These are phyloP conservation scores for Lipotes vexillifer DNA, from an alignment of 2,113 vertebrate genomes.

Conservation along the genomic window DNA sequence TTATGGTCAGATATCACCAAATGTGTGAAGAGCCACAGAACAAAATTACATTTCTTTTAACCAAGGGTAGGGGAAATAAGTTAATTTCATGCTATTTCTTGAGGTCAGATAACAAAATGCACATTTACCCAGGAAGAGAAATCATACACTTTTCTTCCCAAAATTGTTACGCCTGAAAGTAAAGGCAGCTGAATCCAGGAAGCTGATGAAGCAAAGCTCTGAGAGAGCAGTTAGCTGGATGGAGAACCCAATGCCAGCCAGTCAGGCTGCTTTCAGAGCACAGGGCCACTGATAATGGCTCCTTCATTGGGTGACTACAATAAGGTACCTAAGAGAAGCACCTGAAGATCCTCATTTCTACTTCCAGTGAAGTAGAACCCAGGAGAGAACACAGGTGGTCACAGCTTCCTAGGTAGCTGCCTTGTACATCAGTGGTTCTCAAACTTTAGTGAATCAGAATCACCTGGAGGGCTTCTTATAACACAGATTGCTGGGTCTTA, in stretches of 20 bases:
- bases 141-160: slow-evolving; percentile 41
- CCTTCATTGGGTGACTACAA: neutral
- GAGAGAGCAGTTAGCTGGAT: neutral
- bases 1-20: slow-evolving; percentile 72
- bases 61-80: slow-evolving; percentile 67
- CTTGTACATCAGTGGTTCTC: neutral
- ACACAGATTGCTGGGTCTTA: neutral
- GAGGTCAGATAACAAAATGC: slow-evolving; percentile 70
- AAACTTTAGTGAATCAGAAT: neutral
- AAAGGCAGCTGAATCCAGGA: slow-evolving; percentile 30
- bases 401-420: neutral
- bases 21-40: slow-evolving; percentile 63
- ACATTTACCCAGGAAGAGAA: slow-evolving; percentile 62
- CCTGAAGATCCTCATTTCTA: neutral
- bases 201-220: slow-evolving; percentile 46
- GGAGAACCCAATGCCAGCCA: neutral
- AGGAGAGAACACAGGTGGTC: neutral
- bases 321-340: neutral
- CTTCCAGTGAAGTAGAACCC: neutral
- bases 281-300: neutral
- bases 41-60: slow-evolving; percentile 74
- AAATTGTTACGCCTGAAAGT: slow-evolving; percentile 60
- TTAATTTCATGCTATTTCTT: slow-evolving; percentile 71
- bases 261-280: neutral
- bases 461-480: neutral